Percentiles rank a stretch among this genome's conserved stretches.
These are phyloP conservation scores for Thamnophis sirtalis DNA, from an alignment of 2,113 vertebrate genomes.

Conservation along the genomic window DNA sequence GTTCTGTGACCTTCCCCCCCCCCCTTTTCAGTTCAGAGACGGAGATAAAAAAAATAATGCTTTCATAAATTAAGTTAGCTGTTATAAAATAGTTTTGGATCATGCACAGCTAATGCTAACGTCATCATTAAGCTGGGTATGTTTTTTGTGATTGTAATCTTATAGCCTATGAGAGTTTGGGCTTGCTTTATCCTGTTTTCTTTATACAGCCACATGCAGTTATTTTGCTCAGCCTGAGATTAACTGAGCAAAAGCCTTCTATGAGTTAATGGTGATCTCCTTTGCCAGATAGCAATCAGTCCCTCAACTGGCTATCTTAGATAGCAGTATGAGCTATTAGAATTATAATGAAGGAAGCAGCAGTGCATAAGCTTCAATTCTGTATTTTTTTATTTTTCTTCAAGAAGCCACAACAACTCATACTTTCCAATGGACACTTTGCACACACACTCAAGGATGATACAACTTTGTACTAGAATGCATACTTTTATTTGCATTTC, in stretches of 20 bases:
- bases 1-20: conserved; percentile 9
- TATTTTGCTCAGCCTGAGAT: background rate
- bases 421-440: background rate
- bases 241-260: background rate
- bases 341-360: background rate
- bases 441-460: background rate
- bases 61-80: background rate
- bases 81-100: background rate
- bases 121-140: background rate
- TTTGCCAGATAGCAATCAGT: background rate
- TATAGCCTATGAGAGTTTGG: background rate
- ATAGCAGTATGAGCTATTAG: background rate
- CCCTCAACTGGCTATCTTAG: background rate
- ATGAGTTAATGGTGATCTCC: background rate
- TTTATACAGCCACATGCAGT: background rate
- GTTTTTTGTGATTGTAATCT: background rate
- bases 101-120: background rate
- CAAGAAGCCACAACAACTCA: background rate
- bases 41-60: background rate
- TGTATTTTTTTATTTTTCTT: background rate
- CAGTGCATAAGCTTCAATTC: background rate
- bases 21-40: background rate
- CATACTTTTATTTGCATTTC: background rate
- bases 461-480: background rate
- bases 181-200: background rate